Evolutionary conservation across 2,888 invertebrate species (phyloP).

Genomic region (Cecidostiba fungosa): DNA sequence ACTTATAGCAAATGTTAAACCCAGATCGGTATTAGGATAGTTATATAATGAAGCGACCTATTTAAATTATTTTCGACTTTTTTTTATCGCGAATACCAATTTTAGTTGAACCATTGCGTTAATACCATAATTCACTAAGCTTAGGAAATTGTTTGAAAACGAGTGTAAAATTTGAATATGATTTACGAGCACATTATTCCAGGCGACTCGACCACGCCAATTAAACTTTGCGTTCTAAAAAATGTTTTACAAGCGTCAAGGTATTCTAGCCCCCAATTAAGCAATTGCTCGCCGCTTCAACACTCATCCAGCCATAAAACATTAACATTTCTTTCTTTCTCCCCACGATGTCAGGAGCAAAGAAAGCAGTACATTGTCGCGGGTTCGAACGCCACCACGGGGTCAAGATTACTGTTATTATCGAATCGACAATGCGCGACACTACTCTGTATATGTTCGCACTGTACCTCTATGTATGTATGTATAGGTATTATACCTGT

Average conservation of each 20-base stretch:
- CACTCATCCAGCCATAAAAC: background rate
- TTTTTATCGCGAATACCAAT: background rate
- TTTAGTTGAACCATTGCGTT: background rate
- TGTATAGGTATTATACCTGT: background rate
- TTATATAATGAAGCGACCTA: background rate
- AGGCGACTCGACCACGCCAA: background rate
- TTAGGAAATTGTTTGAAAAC: background rate
- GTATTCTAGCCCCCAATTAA: background rate
- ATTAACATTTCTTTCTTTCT: slow-evolving; percentile 1
- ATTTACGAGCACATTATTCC: slow-evolving; percentile 2
- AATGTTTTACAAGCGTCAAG: background rate
- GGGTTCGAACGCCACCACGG: background rate
- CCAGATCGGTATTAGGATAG: too few species aligned
- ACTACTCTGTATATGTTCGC: background rate
- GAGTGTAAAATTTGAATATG: background rate
- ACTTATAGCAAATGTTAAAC: too few species aligned
- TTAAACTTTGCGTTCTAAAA: background rate
- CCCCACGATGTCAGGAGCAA: background rate
- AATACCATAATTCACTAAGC: background rate
- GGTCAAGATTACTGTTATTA: slow-evolving; percentile 21
- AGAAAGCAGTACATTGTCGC: slow-evolving; percentile 6
- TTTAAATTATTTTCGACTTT: too few species aligned
- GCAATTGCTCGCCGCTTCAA: background rate
- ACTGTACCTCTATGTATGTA: background rate
- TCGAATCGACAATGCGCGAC: background rate